Percentiles rank a stretch among this genome's conserved stretches.
Conservation (phyloP, 2,797 vertebrate genomes). For the Enteromius argenteus region DNA sequence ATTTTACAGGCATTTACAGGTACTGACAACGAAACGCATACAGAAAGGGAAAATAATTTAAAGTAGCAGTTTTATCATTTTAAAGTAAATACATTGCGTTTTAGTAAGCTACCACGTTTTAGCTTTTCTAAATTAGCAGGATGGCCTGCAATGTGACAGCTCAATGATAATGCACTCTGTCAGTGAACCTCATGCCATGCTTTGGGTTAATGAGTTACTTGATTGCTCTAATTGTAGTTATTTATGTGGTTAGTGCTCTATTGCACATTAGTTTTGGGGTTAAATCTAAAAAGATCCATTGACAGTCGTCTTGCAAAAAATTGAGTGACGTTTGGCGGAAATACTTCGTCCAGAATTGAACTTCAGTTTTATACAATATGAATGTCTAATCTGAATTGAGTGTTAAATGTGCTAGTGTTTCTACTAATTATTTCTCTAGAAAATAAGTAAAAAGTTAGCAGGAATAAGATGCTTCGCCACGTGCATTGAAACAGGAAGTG, state of each 20-base stretch:
- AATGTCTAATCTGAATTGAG: neutral
- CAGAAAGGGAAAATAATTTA: neutral
- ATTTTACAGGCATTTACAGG: neutral
- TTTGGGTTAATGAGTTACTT: neutral
- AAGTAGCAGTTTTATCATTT: neutral
- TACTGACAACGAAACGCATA: neutral
- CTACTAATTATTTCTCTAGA: neutral
- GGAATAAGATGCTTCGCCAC: neutral
- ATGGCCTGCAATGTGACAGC: neutral
- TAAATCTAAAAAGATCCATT: neutral
- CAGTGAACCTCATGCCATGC: neutral
- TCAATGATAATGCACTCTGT: neutral
- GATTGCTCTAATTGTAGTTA: neutral
- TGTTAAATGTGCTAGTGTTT: neutral
- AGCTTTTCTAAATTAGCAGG: neutral
- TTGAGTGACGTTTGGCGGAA: neutral
- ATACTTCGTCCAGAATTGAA: neutral
- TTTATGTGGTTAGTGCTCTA: too few species aligned
- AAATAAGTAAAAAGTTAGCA: neutral
- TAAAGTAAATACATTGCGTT: neutral
- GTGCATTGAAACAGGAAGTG: conserved; percentile 3
- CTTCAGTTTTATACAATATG: neutral
- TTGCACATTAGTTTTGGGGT: too few species aligned
- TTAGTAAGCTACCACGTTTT: rapidly evolving
- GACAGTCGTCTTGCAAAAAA: neutral